phyloP scores from a whole-genome alignment of 35 echinoderm and acorn worm species.

The Holothuria glaberrima region DNA sequence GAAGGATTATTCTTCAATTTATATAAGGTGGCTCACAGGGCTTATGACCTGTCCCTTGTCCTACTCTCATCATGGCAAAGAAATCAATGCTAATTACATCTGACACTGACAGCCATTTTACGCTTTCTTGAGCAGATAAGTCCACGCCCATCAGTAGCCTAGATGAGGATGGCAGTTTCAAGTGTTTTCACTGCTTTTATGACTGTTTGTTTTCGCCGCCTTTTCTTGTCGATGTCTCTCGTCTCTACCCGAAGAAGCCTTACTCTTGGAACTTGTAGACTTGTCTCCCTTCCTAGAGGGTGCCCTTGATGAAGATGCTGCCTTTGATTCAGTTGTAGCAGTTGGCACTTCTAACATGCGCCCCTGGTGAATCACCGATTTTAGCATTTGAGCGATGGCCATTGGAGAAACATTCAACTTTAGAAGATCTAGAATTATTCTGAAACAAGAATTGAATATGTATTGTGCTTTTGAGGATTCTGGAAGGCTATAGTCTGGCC shows the following conservation, averaged over 20 bases:
- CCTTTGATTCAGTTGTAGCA: not conserved
- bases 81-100: no score
- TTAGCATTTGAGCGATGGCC: slow-evolving; percentile 78
- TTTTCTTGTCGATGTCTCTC: slow-evolving; percentile 9
- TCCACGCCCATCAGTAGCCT: no score
- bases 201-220: not conserved
- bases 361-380: slow-evolving; percentile 66
- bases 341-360: not conserved
- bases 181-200: not conserved
- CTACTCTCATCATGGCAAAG: no score
- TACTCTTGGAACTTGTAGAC: not conserved
- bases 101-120: no score
- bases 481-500: no score
- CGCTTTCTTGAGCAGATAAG: no score
- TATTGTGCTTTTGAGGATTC: no score
- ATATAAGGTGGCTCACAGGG: no score
- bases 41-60: no score
- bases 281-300: slow-evolving; percentile 16
- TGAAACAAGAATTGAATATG: slow-evolving; percentile 12
- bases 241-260: not conserved
- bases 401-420: slow-evolving; percentile 84
- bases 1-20: no score
- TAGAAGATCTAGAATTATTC: slow-evolving; percentile 78
- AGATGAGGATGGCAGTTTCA: not conserved
- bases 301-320: not conserved